phyloP scores from a whole-genome alignment of 2,888 invertebrate genomes.

The Amphipoea oculea region DNA sequence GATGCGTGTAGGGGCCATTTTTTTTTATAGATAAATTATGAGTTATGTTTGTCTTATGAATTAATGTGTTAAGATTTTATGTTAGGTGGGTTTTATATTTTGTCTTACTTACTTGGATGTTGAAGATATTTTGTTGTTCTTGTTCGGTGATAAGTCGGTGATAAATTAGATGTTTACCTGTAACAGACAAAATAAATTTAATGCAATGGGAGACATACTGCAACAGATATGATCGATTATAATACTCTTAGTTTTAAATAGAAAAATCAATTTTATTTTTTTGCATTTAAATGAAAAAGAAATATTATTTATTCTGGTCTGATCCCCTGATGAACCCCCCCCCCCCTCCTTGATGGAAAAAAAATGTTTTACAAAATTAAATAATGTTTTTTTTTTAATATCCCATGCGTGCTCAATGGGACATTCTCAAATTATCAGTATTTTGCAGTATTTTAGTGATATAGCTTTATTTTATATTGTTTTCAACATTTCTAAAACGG shows the following conservation, averaged over 20 bases:
- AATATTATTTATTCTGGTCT: too few relatives aligned
- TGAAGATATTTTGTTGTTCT: not conserved
- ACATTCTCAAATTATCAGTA: not conserved
- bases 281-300: too few relatives aligned
- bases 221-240: not conserved
- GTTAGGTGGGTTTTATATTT: not conserved
- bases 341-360: too few relatives aligned
- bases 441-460: too few relatives aligned
- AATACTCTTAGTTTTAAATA: not conserved
- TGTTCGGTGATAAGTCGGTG: slow-evolving; percentile 1
- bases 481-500: not conserved
- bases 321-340: too few relatives aligned
- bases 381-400: too few relatives aligned
- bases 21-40: slow-evolving; percentile 24
- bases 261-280: not conserved
- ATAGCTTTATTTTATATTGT: too few relatives aligned
- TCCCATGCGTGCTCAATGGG: too few relatives aligned
- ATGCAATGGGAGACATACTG: not conserved
- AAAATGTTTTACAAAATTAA: too few relatives aligned
- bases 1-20: slow-evolving; percentile 4
- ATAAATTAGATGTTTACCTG: slow-evolving; percentile 31
- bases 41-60: not conserved
- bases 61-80: not conserved
- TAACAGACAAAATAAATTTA: slow-evolving; percentile 7
- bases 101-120: slow-evolving; percentile 22